Percentiles rank a stretch among this genome's conserved stretches.
These are phyloP conservation scores for Arvicanthis niloticus DNA, from an alignment of 2,113 vertebrate genomes.

Conservation along the genomic window DNA sequence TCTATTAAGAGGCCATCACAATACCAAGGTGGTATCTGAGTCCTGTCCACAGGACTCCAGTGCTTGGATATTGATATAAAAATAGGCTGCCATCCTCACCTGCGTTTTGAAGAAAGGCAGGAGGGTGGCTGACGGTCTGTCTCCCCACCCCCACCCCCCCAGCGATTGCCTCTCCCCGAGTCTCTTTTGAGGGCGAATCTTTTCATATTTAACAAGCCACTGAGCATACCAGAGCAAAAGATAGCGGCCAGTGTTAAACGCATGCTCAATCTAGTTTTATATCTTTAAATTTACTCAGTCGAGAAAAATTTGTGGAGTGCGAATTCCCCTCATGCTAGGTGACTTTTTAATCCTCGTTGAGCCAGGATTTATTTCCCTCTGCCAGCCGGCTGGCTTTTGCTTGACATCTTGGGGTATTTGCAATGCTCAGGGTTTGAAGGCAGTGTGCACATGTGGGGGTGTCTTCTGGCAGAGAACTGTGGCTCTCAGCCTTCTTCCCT, in stretches of 20 bases:
- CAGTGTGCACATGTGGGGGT: not conserved
- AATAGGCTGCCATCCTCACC: constrained; percentile 62
- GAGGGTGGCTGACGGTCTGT: constrained; percentile 70
- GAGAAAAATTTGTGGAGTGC: constrained; percentile 89
- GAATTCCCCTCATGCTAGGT: constrained; percentile 86
- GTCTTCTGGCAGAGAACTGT: not conserved
- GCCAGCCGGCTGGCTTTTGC: not conserved
- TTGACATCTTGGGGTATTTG: not conserved
- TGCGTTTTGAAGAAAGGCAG: constrained; percentile 55
- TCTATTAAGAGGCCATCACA: constrained; percentile 82
- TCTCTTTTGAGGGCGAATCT: constrained; percentile 84
- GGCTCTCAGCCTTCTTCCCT: not conserved
- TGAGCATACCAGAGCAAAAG: constrained; percentile 86
- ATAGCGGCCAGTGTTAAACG: constrained; percentile 87
- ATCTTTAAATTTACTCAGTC: constrained; percentile 88
- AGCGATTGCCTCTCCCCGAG: constrained; percentile 72
- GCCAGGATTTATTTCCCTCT: constrained; percentile 85
- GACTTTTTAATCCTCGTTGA: constrained; percentile 84
- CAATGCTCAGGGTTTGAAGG: constrained; percentile 55
- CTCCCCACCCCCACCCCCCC: constrained; percentile 61
- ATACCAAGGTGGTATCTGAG: constrained; percentile 80
- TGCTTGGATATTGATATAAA: constrained; percentile 67
- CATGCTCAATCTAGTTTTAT: constrained; percentile 90
- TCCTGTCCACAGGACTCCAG: constrained; percentile 79
- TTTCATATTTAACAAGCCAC: constrained; percentile 90